These are phyloP conservation scores for Falco peregrinus DNA, from an alignment of 2,797 vertebrate genomes.

Conservation along the genomic window DNA sequence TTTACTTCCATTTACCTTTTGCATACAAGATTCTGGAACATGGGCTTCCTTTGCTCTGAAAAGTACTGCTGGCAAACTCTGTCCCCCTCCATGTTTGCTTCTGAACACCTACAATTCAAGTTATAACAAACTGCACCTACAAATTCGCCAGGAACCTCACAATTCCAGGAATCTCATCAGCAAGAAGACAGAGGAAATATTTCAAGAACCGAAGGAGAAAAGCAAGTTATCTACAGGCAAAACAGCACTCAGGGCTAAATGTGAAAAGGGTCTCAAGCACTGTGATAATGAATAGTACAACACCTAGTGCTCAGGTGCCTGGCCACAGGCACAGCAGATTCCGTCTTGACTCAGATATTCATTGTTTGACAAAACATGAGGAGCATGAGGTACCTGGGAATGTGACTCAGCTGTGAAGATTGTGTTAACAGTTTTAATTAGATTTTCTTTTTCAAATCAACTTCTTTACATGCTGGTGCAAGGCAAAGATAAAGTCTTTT, in stretches of 20 bases:
- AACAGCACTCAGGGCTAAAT: not conserved
- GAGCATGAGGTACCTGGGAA: not conserved
- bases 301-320: not conserved
- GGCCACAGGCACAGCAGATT: not conserved
- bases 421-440: slow-evolving; percentile 32
- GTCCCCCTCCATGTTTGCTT: not conserved
- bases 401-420: not conserved
- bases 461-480: not conserved
- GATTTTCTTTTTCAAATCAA: slow-evolving; percentile 20
- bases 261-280: not conserved
- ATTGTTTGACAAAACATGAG: not conserved
- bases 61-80: not conserved
- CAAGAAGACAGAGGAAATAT: not conserved
- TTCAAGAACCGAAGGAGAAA: not conserved
- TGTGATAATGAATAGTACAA: not conserved
- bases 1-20: not conserved
- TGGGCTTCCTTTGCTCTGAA: not conserved
- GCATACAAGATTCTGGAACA: not conserved
- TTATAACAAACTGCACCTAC: not conserved
- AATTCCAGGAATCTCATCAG: not conserved
- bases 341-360: not conserved
- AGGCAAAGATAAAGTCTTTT: not conserved
- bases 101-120: not conserved
- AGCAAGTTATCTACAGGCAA: not conserved
- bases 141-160: not conserved